Conservation (phyloP, 2,113 vertebrate genomes). For the Grammomys dolichurus region DNA sequence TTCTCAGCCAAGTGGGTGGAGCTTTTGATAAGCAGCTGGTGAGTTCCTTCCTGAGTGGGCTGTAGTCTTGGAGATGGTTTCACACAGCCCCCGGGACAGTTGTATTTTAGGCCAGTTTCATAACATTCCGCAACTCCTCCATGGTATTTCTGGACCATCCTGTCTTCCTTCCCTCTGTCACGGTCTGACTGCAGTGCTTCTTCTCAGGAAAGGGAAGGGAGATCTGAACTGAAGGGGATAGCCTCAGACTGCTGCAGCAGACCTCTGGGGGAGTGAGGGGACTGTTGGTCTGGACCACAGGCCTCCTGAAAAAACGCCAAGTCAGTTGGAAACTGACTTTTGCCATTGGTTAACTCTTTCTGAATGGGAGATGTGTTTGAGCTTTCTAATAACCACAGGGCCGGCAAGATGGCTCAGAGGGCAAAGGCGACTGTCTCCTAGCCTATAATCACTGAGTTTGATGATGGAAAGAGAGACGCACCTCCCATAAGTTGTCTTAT, state of each 20-base stretch:
- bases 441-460: background rate
- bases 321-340: background rate
- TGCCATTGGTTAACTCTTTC: background rate
- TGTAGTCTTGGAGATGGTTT: constrained; percentile 53
- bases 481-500: background rate
- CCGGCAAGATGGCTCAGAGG: background rate
- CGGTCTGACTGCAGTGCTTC: background rate
- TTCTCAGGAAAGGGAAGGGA: background rate
- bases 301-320: background rate
- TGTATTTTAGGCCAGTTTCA: constrained; percentile 52
- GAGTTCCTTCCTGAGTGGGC: constrained; percentile 34
- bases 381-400: background rate
- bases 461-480: background rate
- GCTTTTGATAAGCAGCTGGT: constrained; percentile 9
- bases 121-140: background rate
- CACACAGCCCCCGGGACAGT: background rate
- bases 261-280: background rate
- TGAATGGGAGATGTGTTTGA: background rate
- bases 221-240: background rate
- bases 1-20: background rate
- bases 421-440: too few relatives aligned
- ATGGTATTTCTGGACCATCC: background rate
- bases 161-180: constrained; percentile 21
- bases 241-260: background rate
- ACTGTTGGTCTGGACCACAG: background rate